phyloP scores from a whole-genome alignment of 2,888 invertebrate species.

The Sylvicola fuscatus region DNA sequence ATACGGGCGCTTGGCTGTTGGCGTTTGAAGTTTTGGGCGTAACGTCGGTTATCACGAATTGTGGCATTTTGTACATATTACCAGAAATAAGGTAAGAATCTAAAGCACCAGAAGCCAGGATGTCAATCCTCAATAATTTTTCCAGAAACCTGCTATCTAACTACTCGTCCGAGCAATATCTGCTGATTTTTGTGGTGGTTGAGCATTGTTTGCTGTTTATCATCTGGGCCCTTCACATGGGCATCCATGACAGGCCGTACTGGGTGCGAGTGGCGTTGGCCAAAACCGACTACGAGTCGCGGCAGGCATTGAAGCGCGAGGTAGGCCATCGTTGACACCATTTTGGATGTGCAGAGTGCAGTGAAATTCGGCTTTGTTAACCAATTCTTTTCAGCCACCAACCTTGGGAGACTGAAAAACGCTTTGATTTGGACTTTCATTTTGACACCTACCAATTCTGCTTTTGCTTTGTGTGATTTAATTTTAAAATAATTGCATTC shows the following conservation, averaged over 20 bases:
- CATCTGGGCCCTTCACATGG: conserved; percentile 40
- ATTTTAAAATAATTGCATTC: too few species aligned
- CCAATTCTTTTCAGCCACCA: too few species aligned
- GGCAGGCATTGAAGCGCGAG: conserved; percentile 32
- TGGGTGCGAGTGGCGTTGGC: conserved; percentile 42
- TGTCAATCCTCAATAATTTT: background rate
- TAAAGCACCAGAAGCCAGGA: background rate
- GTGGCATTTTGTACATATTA: conserved; percentile 46
- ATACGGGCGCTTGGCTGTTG: conserved; percentile 62
- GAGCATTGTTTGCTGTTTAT: conserved; percentile 46
- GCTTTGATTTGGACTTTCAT: too few species aligned
- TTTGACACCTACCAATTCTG: too few species aligned
- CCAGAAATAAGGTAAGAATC: conserved; percentile 32
- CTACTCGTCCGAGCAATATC: conserved; percentile 28
- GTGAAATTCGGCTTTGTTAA: too few species aligned
- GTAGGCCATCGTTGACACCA: background rate
- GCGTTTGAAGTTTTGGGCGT: conserved; percentile 29
- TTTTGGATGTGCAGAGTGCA: too few species aligned
- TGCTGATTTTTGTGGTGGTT: conserved; percentile 38
- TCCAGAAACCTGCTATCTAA: conserved; percentile 3
- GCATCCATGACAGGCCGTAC: conserved; percentile 48
- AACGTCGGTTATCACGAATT: conserved; percentile 54
- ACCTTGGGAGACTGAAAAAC: too few species aligned
- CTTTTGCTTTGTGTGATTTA: too few species aligned
- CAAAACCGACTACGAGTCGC: conserved; percentile 36